Conservation (phyloP, 2,113 vertebrate genomes). For the Thamnophis sirtalis region DNA sequence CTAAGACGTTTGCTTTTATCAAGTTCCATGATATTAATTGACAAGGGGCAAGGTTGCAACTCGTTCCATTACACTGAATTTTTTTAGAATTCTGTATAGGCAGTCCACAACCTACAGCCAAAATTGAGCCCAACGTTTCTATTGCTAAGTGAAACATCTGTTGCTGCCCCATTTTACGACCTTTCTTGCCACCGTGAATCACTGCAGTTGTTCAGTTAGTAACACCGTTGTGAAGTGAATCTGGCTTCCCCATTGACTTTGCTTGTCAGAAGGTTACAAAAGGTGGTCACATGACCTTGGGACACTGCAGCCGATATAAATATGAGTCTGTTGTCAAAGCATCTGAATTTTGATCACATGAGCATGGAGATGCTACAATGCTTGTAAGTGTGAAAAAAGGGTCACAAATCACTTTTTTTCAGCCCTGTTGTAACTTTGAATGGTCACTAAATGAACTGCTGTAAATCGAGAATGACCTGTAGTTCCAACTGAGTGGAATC, state of each 20-base stretch:
- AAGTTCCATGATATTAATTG: neutral
- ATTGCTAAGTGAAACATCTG: neutral
- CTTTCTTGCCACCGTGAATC: neutral
- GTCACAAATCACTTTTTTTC: neutral
- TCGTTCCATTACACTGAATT: accelerated
- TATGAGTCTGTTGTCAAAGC: neutral
- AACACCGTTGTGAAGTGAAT: neutral
- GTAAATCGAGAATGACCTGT: neutral
- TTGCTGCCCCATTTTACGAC: neutral
- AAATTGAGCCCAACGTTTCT: neutral
- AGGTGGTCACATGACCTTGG: neutral
- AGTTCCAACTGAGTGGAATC: neutral
- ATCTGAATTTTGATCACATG: neutral
- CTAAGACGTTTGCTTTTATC: neutral
- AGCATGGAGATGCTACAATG: neutral
- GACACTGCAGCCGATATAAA: neutral
- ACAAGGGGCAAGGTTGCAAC: neutral
- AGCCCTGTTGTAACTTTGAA: neutral
- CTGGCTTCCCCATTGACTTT: neutral
- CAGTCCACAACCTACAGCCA: neutral
- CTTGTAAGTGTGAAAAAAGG: neutral
- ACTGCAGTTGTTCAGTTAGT: neutral
- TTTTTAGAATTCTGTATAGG: neutral
- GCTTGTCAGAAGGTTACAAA: neutral
- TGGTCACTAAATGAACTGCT: neutral